phyloP scores from a whole-genome alignment of 2,113 vertebrate species.

The Pelecanoides urinatrix region DNA sequence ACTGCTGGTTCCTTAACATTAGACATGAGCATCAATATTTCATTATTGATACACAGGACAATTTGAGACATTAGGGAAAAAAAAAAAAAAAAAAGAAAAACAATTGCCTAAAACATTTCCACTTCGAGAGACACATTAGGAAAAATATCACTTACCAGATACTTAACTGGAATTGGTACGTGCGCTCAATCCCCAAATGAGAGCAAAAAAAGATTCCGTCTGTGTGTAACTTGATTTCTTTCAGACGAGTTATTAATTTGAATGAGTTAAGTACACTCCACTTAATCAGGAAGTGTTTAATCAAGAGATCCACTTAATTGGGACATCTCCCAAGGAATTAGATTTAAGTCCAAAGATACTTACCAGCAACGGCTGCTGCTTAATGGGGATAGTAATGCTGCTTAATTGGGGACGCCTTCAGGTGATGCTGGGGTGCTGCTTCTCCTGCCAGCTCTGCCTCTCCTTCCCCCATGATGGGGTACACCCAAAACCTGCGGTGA shows the following conservation, averaged over 20 bases:
- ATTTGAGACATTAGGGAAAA: background rate
- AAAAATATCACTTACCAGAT: constrained; percentile 65
- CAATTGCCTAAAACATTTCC: constrained; percentile 51
- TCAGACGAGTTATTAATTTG: constrained; percentile 76
- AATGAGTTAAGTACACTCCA: constrained; percentile 75
- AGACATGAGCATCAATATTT: constrained; percentile 56
- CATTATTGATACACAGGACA: constrained; percentile 40
- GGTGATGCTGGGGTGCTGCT: constrained; percentile 24
- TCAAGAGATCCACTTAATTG: constrained; percentile 75
- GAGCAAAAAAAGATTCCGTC: constrained; percentile 63
- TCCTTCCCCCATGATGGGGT: background rate
- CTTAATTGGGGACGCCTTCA: constrained; percentile 56
- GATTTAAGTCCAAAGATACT: constrained; percentile 72
- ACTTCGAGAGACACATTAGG: constrained; percentile 51
- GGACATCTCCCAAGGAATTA: constrained; percentile 73
- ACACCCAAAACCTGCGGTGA: background rate
- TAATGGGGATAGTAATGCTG: constrained; percentile 54
- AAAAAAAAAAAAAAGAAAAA: background rate
- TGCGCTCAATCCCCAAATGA: constrained; percentile 54
- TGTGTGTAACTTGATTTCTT: constrained; percentile 69
- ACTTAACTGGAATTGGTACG: constrained; percentile 65
- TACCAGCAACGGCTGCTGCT: constrained; percentile 56
- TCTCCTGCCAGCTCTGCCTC: background rate
- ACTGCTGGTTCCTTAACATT: constrained; percentile 40
- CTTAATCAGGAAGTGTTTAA: constrained; percentile 75